These are phyloP conservation scores for Philereme vetulata DNA, from an alignment of 2,888 invertebrate genomes.

Conservation along the genomic window DNA sequence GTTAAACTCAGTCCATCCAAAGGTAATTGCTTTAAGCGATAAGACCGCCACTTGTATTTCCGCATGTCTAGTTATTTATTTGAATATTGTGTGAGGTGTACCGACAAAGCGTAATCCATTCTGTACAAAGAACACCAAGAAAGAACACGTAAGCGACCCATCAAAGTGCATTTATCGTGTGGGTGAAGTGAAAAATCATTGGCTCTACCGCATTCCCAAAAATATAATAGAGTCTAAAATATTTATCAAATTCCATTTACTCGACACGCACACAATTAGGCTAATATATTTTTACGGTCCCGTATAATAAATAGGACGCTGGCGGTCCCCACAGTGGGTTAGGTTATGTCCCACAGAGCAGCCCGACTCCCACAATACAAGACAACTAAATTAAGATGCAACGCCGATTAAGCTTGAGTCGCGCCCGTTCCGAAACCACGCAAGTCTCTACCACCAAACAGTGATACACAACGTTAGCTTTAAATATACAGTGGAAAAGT, in stretches of 20 bases:
- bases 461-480: conserved; percentile 41
- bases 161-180: too few species aligned
- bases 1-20: too few species aligned
- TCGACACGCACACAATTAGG: conserved; percentile 50
- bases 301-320: conserved; percentile 59
- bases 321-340: conserved; percentile 61
- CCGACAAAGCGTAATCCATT: too few species aligned
- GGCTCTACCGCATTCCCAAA: conserved; percentile 11
- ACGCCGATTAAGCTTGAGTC: conserved; percentile 72
- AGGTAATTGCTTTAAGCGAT: too few species aligned
- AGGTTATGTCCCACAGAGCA: conserved; percentile 56
- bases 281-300: conserved; percentile 54
- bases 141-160: too few species aligned
- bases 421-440: conserved; percentile 51
- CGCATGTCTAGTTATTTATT: too few species aligned
- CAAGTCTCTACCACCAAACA: conserved; percentile 53
- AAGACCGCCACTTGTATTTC: too few species aligned
- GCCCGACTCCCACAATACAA: conserved; percentile 72
- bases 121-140: too few species aligned
- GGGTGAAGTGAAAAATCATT: conserved; percentile 1
- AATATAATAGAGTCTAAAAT: conserved; percentile 28
- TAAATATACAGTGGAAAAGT: conserved; percentile 39
- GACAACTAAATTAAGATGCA: conserved; percentile 83
- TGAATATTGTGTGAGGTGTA: too few species aligned
- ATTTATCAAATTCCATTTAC: conserved; percentile 37